Evolutionary conservation across 2,888 invertebrate genomes (phyloP), one percentile per base, ranked within the genome.

Genomic region (Philaethria dido): DNA sequence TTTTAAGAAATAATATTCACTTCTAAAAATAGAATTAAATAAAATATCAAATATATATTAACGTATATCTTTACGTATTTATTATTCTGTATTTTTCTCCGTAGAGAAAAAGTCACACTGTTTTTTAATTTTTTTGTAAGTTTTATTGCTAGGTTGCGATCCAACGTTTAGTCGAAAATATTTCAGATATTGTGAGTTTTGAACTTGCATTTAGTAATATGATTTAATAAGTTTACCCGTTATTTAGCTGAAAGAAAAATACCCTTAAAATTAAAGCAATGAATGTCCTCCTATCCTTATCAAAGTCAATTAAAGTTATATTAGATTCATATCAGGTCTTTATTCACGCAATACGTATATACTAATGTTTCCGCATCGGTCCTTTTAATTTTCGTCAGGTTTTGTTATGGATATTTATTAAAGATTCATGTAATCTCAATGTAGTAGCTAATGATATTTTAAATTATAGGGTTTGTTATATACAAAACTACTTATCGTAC

Each of bases 311-410:
- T 65, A 69, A 70, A 69, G 62, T 62, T 16, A 52, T 52, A 52
- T 52, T 57, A 73, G 71, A 76, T 76, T 74, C 74, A 78, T 75
- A 73, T 72, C 61, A 69, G 69, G 62, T 72, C 68, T n/a, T n/a
- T 74, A 74, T 75, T 74, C 76, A 74, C 69, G 70, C 25, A 25
- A 25, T 2, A 69, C 68, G 66, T 25, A 5, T 25, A 64, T 69
- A 64, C 44, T 64, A 67, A 62, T 69, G 59, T 42, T 69, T 66
- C 52, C 66, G 69, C 62, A 71, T 68, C 71, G 71, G 75, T 74
- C 77, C 76, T 75, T 78, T 80, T 78, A 77, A 78, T 74, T 78
- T 75, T 73, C 77, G 75, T 78, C 74, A 72, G 66, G n/a, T n/a
- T 62, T 68, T 63, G 66, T 63, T 66, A 69, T 70, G 54, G 67